Conservation (phyloP, 2,888 invertebrate genomes). For the Hemaris fuciformis region DNA sequence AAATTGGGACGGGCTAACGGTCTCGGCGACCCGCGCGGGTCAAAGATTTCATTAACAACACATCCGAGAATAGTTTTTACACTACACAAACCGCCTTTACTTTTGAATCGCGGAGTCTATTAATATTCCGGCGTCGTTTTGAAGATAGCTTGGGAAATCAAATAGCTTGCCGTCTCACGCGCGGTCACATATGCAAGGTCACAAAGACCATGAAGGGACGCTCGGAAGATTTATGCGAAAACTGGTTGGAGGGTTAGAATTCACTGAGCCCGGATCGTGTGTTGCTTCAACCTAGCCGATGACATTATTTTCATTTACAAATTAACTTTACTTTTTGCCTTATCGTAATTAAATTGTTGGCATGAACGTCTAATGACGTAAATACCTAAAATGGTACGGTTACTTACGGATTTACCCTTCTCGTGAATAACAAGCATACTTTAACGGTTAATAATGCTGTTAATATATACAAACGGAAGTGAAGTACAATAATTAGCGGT, state of each 20-base stretch:
- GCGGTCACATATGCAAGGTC: background rate
- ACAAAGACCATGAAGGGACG: background rate
- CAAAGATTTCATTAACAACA: background rate
- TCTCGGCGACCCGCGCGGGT: background rate
- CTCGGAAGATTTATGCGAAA: background rate
- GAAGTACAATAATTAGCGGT: too few species aligned
- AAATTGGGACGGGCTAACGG: background rate
- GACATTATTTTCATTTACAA: background rate
- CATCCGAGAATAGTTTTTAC: background rate
- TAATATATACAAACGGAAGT: too few species aligned
- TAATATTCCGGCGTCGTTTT: background rate
- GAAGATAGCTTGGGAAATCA: background rate
- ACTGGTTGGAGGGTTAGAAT: background rate
- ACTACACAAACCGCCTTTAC: background rate
- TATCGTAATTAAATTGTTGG: background rate
- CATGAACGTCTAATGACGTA: too few species aligned
- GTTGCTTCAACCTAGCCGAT: background rate
- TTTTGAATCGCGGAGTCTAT: background rate
- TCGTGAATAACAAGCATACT: background rate
- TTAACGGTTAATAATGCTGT: too few species aligned
- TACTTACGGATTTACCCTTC: too few species aligned
- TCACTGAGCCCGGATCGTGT: background rate
- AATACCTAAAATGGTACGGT: too few species aligned
- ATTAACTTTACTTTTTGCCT: background rate
- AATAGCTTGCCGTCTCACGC: background rate